Percentiles rank a stretch among this genome's conserved stretches.
Conservation (phyloP, 2,113 vertebrate genomes). For the Phyllostomus hastatus region DNA sequence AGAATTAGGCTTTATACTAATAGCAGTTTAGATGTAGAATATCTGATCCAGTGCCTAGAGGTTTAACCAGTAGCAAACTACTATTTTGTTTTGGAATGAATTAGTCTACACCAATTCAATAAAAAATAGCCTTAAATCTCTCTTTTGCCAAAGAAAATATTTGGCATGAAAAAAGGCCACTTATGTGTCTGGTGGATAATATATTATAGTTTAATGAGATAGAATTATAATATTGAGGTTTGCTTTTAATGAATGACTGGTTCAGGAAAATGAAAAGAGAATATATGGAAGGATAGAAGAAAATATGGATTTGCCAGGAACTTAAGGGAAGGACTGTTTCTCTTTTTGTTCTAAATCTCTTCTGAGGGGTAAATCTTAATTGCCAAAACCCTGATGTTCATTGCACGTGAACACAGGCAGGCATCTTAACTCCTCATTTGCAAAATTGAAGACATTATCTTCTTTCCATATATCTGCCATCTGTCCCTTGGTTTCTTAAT, state of each 20-base stretch:
- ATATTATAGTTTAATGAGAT: neutral
- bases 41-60: neutral
- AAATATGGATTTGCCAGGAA: neutral
- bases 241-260: neutral
- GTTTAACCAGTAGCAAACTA: neutral
- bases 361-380: neutral
- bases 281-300: neutral
- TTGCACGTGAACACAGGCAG: neutral
- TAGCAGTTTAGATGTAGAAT: neutral
- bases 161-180: neutral
- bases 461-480: neutral
- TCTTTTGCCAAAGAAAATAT: neutral
- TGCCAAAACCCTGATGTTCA: neutral
- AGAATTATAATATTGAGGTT: neutral
- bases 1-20: slow-evolving; percentile 21
- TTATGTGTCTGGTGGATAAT: neutral
- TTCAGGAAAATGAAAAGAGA: slow-evolving; percentile 19
- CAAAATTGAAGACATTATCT: neutral
- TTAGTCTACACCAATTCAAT: neutral
- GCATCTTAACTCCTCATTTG: neutral
- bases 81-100: neutral
- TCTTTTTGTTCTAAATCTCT: neutral
- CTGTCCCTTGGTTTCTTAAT: neutral
- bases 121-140: neutral
- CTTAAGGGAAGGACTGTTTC: neutral